A percentile compares a stretch with the other conserved stretches of the same genome.
phyloP scores from a whole-genome alignment of 2,113 vertebrate genomes.

The Neomonachus schauinslandi region DNA sequence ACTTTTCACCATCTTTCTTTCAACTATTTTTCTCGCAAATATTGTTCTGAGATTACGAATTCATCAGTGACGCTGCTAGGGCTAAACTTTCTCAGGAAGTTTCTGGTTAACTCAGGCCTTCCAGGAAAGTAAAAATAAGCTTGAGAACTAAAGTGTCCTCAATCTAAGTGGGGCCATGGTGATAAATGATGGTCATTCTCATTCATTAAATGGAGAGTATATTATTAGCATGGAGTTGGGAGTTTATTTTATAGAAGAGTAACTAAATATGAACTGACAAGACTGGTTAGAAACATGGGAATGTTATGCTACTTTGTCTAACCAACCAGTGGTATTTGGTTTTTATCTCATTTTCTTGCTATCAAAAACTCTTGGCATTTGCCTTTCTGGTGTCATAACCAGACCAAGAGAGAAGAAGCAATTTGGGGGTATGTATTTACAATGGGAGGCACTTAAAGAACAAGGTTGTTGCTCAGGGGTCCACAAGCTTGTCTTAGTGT shows the following conservation, averaged over 20 bases:
- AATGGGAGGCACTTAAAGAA: not conserved
- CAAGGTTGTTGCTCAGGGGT: not conserved
- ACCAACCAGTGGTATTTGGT: not conserved
- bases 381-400: not conserved
- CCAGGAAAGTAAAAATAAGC: not conserved
- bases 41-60: not conserved
- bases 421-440: not conserved
- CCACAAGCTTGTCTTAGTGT: not conserved
- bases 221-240: not conserved
- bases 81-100: not conserved
- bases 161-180: not conserved
- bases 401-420: not conserved
- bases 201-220: not conserved
- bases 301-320: not conserved
- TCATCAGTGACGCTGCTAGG: not conserved
- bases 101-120: not conserved
- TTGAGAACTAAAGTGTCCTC: not conserved
- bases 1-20: not conserved
- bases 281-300: not conserved
- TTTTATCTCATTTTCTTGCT: slow-evolving; percentile 29
- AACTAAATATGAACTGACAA: not conserved
- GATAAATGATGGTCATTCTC: not conserved
- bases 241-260: not conserved
- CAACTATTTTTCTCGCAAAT: not conserved
- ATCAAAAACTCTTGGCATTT: not conserved